These are phyloP conservation scores for Oophaga sylvatica DNA, from an alignment of 2,797 vertebrate genomes.

Conservation along the genomic window DNA sequence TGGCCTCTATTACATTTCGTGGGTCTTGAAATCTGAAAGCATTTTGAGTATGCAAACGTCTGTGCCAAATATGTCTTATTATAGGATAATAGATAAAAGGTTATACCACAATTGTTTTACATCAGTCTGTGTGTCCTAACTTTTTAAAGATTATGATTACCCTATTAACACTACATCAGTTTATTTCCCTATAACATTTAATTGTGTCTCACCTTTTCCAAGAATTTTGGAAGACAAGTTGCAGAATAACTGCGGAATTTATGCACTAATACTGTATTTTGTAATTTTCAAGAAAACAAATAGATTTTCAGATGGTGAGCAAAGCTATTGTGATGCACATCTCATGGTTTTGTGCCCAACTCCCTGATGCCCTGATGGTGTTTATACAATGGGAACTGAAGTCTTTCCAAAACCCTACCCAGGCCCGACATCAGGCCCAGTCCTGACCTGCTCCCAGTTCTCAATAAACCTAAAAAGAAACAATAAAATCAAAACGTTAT, in stretches of 20 bases:
- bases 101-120: slow-evolving; percentile 28
- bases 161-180: neutral
- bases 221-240: neutral
- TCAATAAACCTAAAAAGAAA: too few relatives aligned
- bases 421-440: too few relatives aligned
- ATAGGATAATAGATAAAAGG: slow-evolving; percentile 1
- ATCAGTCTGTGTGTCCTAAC: neutral
- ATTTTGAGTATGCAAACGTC: neutral
- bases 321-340: too few relatives aligned
- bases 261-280: neutral
- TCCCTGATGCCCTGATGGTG: too few relatives aligned
- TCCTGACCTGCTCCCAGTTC: too few relatives aligned
- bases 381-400: too few relatives aligned
- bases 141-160: neutral
- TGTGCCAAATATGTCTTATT: slow-evolving; percentile 16
- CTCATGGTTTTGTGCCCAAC: too few relatives aligned
- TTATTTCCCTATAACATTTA: neutral
- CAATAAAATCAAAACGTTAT: too few relatives aligned
- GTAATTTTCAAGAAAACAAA: neutral
- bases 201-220: neutral
- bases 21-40: slow-evolving; percentile 19
- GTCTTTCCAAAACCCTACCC: too few relatives aligned
- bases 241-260: neutral
- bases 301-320: neutral
- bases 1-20: neutral